Evolutionary conservation across 2,888 invertebrate genomes (phyloP), one percentile per base, ranked within the genome.

Genomic region (Rotaria macrura): DNA sequence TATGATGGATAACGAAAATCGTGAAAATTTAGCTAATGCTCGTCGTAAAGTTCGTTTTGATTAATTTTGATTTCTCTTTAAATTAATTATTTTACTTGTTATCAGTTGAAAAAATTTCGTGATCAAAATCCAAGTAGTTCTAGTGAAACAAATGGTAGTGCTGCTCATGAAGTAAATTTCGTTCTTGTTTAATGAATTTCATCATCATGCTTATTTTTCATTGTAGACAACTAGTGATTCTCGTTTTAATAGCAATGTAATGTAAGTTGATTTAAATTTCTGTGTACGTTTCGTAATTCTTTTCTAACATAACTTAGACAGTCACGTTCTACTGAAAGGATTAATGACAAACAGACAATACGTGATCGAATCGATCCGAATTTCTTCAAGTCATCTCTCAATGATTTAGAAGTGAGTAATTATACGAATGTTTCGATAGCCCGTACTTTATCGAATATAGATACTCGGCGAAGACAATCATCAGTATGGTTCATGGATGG

Each of bases 71-170:
- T 25, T 17, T 34, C 17, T 34, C 17, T 34, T 65, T 65, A 17
- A 34, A 54, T 54, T 14, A 25, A 54, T 54, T 7, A 54, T 25
- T 14, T 65, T 65, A 65, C 6, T 17, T 34, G 12, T 29, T 57
- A n/a, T 47, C 9, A 65, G 65, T 40, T 79, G 14, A 79, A 79
- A 79, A 79, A 79, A n/a, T 79, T 79, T 79, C 79, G 79, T 12
- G 43, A 79, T 43, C 79, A 43, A n/a, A 25, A 79, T 0, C 79
- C 25, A 43, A 12, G 25, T 43, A 79, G 25, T 40, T 1, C 12
- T 4, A 9, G 5, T n/a, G 25, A 74, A 74, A 38, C 43, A 25
- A 74, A 34, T 34, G 65, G 34, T 20, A 34, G 25, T 43, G 25
- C 40, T 7, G 25, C 20, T 12, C 34, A 79, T 43, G 43, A 12